Base-by-base conservation (phyloP, 2,113 vertebrate species). In the Furnarius figulus region DNA sequence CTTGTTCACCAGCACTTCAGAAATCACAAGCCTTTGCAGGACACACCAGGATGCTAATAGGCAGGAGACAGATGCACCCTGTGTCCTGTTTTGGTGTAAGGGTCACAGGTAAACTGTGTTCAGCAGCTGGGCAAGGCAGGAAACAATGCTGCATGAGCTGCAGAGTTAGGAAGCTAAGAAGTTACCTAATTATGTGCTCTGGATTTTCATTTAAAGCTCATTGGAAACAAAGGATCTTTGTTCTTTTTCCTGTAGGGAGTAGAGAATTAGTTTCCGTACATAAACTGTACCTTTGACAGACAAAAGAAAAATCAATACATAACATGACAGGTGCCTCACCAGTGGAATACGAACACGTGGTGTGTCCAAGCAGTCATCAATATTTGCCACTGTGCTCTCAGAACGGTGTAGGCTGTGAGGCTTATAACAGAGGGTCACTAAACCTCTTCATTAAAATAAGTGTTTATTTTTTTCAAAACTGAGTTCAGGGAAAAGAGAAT, bases 191-290 rank as follows among this genome's bases (percentile, higher is more conserved):
- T 68, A 89, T 39, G n/a, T 35, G n/a, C 65, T 75, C 73, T 14
- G 37, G 53, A 52, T 95, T 96, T 93, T 89, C 49, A 87, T 87
- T 89, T 94, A 82, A 82, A 89, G n/a, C 62, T 92, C 76, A 78
- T 27, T 73, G 53, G 50, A 93, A 90, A 89, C 44, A 89, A 93
- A 85, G 20, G 8, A 91, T 70, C 84, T 92, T 90, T 89, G 84
- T 42, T 94, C 44, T 82, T 93, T 85, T 73, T 87, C 83, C 96
- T 79, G 50, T n/a, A 93, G 86, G 62, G 77, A 93, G 79, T 77
- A 82, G 59, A 73, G 58, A 39, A 88, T 76, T 95, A 62, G 66
- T 70, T 78, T 70, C 62, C 74, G 85, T 76, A 76, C 58, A 49
- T 62, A 79, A 87, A 66, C 77, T 50, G 30, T 65, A 76, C 49